phyloP scores from a whole-genome alignment of 2,113 vertebrate genomes.

The Syngnathus typhle region DNA sequence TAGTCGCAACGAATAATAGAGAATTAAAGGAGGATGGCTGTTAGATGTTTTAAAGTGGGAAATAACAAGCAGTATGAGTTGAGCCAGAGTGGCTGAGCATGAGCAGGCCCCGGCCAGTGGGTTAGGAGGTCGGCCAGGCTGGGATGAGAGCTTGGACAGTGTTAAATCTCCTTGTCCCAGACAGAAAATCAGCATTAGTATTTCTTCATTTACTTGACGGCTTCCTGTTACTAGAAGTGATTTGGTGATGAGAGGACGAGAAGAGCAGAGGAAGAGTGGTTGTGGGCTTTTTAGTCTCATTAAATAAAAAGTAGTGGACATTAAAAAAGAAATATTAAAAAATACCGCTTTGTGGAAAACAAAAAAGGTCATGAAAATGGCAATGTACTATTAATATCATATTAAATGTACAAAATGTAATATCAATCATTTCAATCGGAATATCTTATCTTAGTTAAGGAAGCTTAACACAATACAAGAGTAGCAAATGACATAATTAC shows the following conservation, averaged over 20 bases:
- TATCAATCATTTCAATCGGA: not conserved
- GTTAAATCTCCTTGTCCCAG: conserved; percentile 23
- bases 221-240: conserved; percentile 11
- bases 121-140: conserved; percentile 55
- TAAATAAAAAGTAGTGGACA: not conserved
- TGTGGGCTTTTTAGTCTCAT: not conserved
- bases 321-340: not conserved
- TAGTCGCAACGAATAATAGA: not conserved
- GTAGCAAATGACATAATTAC: not conserved
- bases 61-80: not conserved
- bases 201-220: conserved; percentile 9
- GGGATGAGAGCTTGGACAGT: conserved; percentile 38
- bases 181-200: conserved; percentile 29
- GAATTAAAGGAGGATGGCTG: conserved; percentile 11
- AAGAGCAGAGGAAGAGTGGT: not conserved
- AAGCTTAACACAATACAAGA: not conserved
- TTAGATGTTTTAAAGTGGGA: conserved; percentile 16
- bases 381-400: not conserved
- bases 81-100: conserved; percentile 7
- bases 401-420: not conserved
- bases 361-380: not conserved
- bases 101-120: conserved; percentile 40
- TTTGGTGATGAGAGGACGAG: not conserved
- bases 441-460: not conserved
- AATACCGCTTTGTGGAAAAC: not conserved